Conservation (phyloP, 1,140 invertebrate genomes). For the Armadillidium nasatum region DNA sequence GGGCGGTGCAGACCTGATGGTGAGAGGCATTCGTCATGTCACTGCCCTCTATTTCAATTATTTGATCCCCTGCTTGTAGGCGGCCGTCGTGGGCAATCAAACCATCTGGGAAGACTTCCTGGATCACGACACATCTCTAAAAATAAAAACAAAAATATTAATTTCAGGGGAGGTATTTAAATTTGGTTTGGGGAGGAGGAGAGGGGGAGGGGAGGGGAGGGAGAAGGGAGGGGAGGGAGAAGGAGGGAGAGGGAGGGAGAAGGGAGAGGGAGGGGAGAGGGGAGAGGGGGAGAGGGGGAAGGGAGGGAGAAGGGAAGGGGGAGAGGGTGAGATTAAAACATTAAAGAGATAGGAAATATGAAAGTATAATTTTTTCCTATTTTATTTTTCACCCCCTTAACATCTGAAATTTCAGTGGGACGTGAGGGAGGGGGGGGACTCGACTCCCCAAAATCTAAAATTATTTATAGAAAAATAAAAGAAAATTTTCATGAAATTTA, state of each 20-base stretch:
- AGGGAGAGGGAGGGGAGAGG: too few relatives aligned
- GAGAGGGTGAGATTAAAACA: too few relatives aligned
- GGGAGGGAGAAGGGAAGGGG: too few relatives aligned
- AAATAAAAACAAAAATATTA: constrained; percentile 36
- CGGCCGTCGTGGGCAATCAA: constrained; percentile 54
- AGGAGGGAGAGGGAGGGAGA: not conserved
- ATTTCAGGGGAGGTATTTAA: not conserved
- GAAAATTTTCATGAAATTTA: too few relatives aligned
- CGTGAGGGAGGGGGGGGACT: too few relatives aligned
- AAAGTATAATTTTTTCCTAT: too few relatives aligned
- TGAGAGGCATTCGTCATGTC: constrained; percentile 48
- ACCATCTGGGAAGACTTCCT: constrained; percentile 55
- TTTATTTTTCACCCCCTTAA: too few relatives aligned
- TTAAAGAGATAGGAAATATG: too few relatives aligned
- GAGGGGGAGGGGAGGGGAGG: constrained; percentile 1
- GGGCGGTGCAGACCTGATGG: constrained; percentile 45
- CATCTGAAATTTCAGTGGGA: too few relatives aligned
- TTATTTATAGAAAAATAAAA: too few relatives aligned
- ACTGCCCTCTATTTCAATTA: constrained; percentile 57
- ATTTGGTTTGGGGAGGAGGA: not conserved
- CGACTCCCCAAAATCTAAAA: too few relatives aligned
- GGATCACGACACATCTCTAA: constrained; percentile 53
- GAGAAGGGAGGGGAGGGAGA: not conserved
- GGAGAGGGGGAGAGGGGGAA: too few relatives aligned
- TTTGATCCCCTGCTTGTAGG: constrained; percentile 58